Percentiles rank a stretch among this genome's conserved stretches.
Conservation (phyloP, 2,888 invertebrate species). For the Cheiracanthium punctorium region DNA sequence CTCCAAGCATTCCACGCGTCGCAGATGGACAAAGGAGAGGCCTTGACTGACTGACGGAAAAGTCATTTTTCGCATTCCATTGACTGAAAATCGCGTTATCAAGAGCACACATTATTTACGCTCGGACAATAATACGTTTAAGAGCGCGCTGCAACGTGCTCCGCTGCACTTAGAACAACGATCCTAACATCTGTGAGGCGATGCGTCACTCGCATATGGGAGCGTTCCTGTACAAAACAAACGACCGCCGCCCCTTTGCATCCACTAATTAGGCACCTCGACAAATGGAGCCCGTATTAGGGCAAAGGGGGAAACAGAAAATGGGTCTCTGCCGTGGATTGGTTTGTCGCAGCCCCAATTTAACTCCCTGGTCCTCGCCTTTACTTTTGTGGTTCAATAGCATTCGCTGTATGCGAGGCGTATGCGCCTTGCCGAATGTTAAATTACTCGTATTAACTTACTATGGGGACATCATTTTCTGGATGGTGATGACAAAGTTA, state of each 20-base stretch:
- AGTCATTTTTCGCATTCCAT: neutral
- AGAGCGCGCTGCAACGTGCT: neutral
- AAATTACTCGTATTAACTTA: neutral
- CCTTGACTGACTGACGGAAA: no score
- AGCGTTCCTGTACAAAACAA: neutral
- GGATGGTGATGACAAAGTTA: no score
- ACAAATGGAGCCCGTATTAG: conserved; percentile 7
- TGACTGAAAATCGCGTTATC: neutral
- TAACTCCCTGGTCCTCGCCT: neutral
- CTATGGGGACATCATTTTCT: no score
- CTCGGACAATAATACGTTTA: neutral
- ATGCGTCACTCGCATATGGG: conserved; percentile 1
- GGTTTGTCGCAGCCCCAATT: conserved; percentile 44
- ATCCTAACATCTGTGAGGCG: neutral
- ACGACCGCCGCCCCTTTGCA: conserved; percentile 2
- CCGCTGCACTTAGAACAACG: neutral
- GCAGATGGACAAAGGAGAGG: no score
- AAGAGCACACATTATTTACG: neutral
- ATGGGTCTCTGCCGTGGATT: conserved; percentile 45
- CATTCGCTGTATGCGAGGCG: neutral
- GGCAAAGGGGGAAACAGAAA: conserved; percentile 19
- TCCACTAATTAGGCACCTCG: conserved; percentile 10
- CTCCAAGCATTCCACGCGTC: neutral
- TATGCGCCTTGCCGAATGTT: neutral
- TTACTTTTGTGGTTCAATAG: neutral